Evolutionary conservation across 2,113 vertebrate species (phyloP).

Genomic region (Hyperopisus bebe): DNA sequence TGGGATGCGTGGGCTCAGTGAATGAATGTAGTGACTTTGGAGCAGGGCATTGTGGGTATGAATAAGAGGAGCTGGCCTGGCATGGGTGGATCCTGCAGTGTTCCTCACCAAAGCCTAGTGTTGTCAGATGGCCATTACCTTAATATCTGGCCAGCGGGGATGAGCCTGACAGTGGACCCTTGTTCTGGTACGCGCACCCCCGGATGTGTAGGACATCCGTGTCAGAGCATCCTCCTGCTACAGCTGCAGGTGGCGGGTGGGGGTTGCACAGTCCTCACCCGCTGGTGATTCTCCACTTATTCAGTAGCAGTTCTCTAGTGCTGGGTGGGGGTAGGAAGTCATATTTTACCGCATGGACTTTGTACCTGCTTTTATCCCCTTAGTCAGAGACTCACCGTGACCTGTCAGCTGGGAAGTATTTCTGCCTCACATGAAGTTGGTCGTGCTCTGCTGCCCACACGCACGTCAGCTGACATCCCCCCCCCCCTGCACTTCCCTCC

Average conservation of each 20-base stretch:
- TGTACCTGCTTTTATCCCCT: neutral
- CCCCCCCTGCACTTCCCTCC: neutral
- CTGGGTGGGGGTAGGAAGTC: neutral
- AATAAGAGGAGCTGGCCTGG: neutral
- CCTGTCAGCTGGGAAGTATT: neutral
- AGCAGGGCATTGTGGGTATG: neutral
- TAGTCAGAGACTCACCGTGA: neutral
- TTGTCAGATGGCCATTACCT: constrained; percentile 33
- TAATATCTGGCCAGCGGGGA: constrained; percentile 57
- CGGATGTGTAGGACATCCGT: constrained; percentile 27
- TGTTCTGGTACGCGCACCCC: constrained; percentile 46
- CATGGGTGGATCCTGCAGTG: neutral
- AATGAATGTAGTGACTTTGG: neutral
- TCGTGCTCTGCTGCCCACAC: neutral
- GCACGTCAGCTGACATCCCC: neutral
- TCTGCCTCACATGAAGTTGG: neutral
- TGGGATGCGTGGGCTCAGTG: neutral
- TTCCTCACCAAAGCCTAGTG: neutral
- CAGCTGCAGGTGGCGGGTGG: neutral
- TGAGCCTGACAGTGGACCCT: constrained; percentile 51
- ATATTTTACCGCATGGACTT: neutral
- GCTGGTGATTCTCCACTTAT: neutral
- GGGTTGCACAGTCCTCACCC: neutral
- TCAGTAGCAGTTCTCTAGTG: neutral
- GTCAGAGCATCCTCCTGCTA: neutral